Base-by-base conservation (phyloP, 2,797 vertebrate species). In the Sparidentex hasta region DNA sequence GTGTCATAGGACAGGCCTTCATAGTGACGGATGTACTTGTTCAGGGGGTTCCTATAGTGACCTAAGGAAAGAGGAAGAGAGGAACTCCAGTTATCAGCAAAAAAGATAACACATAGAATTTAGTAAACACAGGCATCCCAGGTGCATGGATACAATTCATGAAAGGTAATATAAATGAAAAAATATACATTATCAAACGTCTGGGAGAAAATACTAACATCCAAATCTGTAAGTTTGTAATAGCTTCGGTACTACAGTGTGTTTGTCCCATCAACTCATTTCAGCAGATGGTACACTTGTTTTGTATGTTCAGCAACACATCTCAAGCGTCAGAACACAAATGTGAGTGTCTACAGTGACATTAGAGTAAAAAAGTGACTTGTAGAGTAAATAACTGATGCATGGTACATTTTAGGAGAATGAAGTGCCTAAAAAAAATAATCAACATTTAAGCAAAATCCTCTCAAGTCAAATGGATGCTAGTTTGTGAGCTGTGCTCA, bases 21-120 rank as follows among this genome's bases (percentile, higher is more conserved):
- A 94, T 98, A 99, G 95, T 99, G 98, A 70, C 94, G 97, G 89
- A 99, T 97, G 87, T 97, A 97, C 91, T 98, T 97, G 93, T 96
- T 99, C 80, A 99, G 93, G 71, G 97, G 97, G 89, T 99, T 99
- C 89, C 98, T 97, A 92, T 98, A 99, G 63, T 98, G 97, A 90
- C 98, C 98, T 99, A 95, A 46, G 69, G 71, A 84, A 76, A 79
- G 62, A 38, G 38, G 38, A 78, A 81, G 52, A 82, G 46, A 80
- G 25, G 13, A 52, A 63, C 6, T 46, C 5, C 12, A 52, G 65
- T 86, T 80, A 75, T 17, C 12, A 67, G 55, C 44, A 77, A 47
- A 70, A 25, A 65, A 64, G 9, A 47, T 64, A 62, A 78, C 20
- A 20, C 25, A 33, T 2, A 23, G 14, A 77, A 41, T 12, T 16